These are phyloP conservation scores for Drosophila pseudoobscura DNA, from an alignment of 1,140 invertebrate genomes.

Conservation along the genomic window DNA sequence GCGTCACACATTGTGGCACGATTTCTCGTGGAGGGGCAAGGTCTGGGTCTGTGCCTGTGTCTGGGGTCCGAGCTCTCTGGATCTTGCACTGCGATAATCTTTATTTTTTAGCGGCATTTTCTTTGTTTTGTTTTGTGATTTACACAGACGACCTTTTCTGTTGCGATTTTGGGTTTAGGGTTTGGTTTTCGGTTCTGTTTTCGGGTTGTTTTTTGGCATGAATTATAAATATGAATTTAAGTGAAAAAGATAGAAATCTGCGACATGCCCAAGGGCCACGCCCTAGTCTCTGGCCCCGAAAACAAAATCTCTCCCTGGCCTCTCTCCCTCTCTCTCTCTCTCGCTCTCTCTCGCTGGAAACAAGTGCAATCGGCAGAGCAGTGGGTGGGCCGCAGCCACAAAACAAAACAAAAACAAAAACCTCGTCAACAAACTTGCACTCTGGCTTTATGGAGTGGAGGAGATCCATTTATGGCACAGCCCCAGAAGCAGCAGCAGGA, in stretches of 20 bases:
- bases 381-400: slow-evolving; percentile 13
- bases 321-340: not conserved
- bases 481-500: slow-evolving; percentile 19
- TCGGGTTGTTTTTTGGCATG: slow-evolving; percentile 23
- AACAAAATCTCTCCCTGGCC: slow-evolving; percentile 1
- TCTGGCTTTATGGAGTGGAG: slow-evolving; percentile 1
- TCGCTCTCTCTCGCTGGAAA: not conserved
- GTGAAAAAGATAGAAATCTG: slow-evolving; percentile 70
- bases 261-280: slow-evolving; percentile 21
- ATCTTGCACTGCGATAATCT: slow-evolving; percentile 50
- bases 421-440: slow-evolving; percentile 26
- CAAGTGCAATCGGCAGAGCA: slow-evolving; percentile 30
- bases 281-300: slow-evolving; percentile 19
- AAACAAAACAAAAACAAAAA: not conserved
- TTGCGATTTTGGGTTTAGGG: slow-evolving; percentile 20
- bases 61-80: too few relatives aligned
- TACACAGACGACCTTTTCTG: slow-evolving; percentile 46
- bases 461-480: slow-evolving; percentile 41
- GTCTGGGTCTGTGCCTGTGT: not conserved
- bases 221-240: slow-evolving; percentile 67
- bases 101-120: slow-evolving; percentile 50
- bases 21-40: slow-evolving; percentile 19
- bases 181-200: slow-evolving; percentile 19
- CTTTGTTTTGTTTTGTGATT: slow-evolving; percentile 59
- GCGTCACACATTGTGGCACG: not conserved